Base-by-base conservation (phyloP, 2,888 invertebrate genomes). In the Hemithea aestivaria region DNA sequence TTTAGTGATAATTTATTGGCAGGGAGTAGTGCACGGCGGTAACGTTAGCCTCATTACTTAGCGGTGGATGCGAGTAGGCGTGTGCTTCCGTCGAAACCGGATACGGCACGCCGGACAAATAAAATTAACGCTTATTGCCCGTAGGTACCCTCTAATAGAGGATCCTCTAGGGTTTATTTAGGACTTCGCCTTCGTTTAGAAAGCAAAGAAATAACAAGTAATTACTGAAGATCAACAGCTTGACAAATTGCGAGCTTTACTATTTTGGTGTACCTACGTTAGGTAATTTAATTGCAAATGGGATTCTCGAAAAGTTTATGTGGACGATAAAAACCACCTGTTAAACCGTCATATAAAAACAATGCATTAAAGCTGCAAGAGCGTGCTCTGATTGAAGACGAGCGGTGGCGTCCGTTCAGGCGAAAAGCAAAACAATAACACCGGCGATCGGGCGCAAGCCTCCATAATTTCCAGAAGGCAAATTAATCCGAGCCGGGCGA, bases 401-500 rank as follows among this genome's bases (percentile, higher is more conserved):
- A 63, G 56, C 55, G 45, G 62, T 58, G 57, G 45, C 51, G 54
- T 52, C 52, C 56, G 55, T 49, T 49, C 58, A 53, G 25, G 33
- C 36, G 63, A 71, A 75, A 76, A 79, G 75, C 78, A 76, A 76
- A 75, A 69, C 75, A 67, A 72, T 76, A 73, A 73, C 70, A 72
- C 70, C 67, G 64, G 64, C 65, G 72, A 65, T 69, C 70, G 72
- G 70, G 61, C 68, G 67, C 69, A 59, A 60, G 66, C 73, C 74
- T 68, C 75, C 73, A 77, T 82, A 84, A 83, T 84, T 80, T 84
- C 70, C 77, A 76, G 77, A 66, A 81, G 78, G 81, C 81, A 84
- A 83, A 87, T 87, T 87, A 85, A 87, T 87, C 85, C 83, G 79
- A 67, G 76, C 79, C 77, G 78, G 79, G 67, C 77, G 83, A 83